Percentiles rank a stretch among this genome's conserved stretches.
Evolutionary conservation across 1,140 invertebrate species (phyloP).

Genomic region (Drosophila dunni): DNA sequence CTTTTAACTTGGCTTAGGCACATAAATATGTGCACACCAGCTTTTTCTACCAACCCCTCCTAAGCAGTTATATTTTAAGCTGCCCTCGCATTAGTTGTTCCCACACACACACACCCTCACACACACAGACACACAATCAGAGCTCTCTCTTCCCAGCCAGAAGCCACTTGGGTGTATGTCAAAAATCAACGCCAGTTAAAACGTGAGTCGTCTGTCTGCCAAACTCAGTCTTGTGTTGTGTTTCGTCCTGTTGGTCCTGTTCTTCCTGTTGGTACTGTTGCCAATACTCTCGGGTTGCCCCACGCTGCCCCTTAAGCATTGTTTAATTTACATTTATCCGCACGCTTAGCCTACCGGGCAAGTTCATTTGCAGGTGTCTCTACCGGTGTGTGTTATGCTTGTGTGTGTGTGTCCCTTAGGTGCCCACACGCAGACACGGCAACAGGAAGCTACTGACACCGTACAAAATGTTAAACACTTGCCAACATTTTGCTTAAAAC

Average conservation of each 20-base stretch:
- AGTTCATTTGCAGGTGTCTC: conserved; percentile 69
- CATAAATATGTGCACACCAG: neutral
- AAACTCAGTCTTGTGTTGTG: neutral
- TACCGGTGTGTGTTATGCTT: neutral
- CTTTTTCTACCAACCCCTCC: too few relatives aligned
- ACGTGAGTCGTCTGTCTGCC: conserved; percentile 41
- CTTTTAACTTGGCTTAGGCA: neutral
- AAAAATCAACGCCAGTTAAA: conserved; percentile 66
- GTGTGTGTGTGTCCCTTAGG: conserved; percentile 50
- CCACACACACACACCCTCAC: neutral
- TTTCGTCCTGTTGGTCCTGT: conserved; percentile 4
- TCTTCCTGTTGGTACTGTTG: conserved; percentile 14
- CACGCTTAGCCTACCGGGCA: conserved; percentile 70
- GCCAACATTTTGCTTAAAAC: conserved; percentile 82
- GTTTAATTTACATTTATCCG: conserved; percentile 84
- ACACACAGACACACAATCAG: neutral
- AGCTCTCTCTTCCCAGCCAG: neutral
- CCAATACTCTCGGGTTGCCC: conserved; percentile 6
- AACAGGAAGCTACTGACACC: conserved; percentile 81
- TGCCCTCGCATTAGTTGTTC: conserved; percentile 11
- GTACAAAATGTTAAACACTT: conserved; percentile 84
- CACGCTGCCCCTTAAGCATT: conserved; percentile 54
- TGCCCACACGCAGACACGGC: conserved; percentile 57
- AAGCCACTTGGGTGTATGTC: conserved; percentile 46
- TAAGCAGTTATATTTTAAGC: neutral